Evolutionary conservation across 1,140 invertebrate species (phyloP).

Genomic region (Elymnias hypermnestra): DNA sequence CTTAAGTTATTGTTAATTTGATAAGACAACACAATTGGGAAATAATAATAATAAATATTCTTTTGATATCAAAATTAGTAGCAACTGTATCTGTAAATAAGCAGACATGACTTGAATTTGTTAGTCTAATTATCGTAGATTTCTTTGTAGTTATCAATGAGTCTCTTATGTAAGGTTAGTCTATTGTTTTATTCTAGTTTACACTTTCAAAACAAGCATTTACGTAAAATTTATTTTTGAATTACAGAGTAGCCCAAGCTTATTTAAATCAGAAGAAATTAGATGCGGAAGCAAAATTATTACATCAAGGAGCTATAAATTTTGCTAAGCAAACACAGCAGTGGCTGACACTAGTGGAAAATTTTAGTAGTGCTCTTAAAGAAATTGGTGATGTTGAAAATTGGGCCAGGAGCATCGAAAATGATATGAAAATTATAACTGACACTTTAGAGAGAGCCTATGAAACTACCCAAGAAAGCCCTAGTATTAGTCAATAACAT

Average conservation of each 20-base stretch:
- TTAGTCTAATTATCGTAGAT: no score
- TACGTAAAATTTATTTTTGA: constrained; percentile 16
- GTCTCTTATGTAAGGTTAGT: no score
- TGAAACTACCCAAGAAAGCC: constrained; percentile 82
- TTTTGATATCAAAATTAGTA: no score
- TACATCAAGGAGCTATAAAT: constrained; percentile 95
- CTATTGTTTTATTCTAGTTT: no score
- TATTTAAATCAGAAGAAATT: constrained; percentile 98
- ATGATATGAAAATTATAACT: constrained; percentile 95
- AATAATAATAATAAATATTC: no score
- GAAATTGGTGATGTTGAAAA: constrained; percentile 99
- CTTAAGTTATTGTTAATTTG: no score
- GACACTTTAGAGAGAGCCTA: constrained; percentile 96
- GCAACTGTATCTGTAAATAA: no score
- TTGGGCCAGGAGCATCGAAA: constrained; percentile 98
- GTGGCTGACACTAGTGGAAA: constrained; percentile 96
- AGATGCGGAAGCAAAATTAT: constrained; percentile 96
- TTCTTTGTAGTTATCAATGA: no score
- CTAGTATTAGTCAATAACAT: constrained; percentile 39
- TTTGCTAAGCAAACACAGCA: constrained; percentile 98
- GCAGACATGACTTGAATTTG: no score
- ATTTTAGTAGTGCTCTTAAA: constrained; percentile 96
- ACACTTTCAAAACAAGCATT: no score
- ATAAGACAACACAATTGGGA: no score
- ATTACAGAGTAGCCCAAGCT: constrained; percentile 92